Conservation (phyloP, 2,888 invertebrate genomes). For the Cylloceria caligata region DNA sequence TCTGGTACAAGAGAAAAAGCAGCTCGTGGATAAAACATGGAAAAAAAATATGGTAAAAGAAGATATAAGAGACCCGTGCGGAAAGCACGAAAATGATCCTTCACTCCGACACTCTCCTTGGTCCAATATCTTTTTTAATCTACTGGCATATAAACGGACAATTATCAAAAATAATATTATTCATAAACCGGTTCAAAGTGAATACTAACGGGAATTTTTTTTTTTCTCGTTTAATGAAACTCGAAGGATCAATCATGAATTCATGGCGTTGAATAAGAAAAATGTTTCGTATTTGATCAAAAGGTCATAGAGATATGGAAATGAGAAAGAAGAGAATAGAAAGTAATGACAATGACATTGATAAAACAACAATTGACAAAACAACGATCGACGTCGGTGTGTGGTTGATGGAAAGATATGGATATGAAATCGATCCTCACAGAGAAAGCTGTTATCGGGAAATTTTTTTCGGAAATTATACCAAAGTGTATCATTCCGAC, state of each 20-base stretch:
- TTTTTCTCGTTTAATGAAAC: neutral
- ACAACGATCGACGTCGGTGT: no score
- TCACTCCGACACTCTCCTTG: conserved; percentile 9
- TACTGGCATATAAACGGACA: conserved; percentile 5
- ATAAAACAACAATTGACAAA: no score
- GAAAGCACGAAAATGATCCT: conserved; percentile 31
- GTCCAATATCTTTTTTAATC: neutral
- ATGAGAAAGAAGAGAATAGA: no score
- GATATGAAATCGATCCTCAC: no score
- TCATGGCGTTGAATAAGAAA: no score
- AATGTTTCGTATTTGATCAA: no score
- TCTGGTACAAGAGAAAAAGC: conserved; percentile 23
- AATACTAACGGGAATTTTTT: neutral
- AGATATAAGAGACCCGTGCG: conserved; percentile 26
- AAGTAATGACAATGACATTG: no score
- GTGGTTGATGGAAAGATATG: no score
- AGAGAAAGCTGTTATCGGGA: no score
- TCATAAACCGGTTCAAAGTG: neutral
- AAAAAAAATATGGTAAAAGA: conserved; percentile 33
- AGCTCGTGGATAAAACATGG: conserved; percentile 43
- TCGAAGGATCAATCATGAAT: neutral
- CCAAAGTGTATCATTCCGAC: neutral
- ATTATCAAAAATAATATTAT: conserved; percentile 12
- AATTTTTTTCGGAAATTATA: no score
- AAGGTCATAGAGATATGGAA: no score